phyloP scores from a whole-genome alignment of 2,888 invertebrate genomes.

The Galerucella pusilla region DNA sequence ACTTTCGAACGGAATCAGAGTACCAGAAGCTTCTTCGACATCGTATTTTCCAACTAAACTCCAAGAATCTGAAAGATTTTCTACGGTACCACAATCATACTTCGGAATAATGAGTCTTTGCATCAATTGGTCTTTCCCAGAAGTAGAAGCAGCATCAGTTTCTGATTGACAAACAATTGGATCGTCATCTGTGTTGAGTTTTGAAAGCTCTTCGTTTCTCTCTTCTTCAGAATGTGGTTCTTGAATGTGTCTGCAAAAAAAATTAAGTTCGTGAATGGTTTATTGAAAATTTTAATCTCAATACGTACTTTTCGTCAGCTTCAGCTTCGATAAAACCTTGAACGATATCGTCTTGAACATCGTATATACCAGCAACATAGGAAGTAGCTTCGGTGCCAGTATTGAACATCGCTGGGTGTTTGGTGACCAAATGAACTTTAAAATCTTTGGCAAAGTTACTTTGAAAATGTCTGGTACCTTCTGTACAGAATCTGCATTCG shows the following conservation, averaged over 20 bases:
- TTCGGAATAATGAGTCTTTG: constrained; percentile 59
- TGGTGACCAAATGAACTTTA: constrained; percentile 71
- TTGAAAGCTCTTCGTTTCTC: constrained; percentile 37
- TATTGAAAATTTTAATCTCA: too few species aligned
- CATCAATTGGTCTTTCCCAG: constrained; percentile 10
- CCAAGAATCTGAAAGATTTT: constrained; percentile 60
- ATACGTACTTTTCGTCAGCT: constrained; percentile 12
- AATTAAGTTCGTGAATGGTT: neutral
- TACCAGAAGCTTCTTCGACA: constrained; percentile 63
- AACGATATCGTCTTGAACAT: constrained; percentile 58
- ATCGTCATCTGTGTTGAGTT: constrained; percentile 46
- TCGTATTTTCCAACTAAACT: constrained; percentile 63
- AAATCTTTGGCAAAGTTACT: constrained; percentile 77
- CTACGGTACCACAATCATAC: constrained; percentile 56
- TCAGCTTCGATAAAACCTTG: constrained; percentile 11
- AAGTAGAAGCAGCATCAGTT: constrained; percentile 15
- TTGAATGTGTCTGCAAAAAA: neutral
- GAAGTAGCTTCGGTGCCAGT: constrained; percentile 67
- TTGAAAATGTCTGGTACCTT: constrained; percentile 61
- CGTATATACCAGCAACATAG: constrained; percentile 67
- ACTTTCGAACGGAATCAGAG: constrained; percentile 60
- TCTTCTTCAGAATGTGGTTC: constrained; percentile 30
- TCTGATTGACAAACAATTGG: constrained; percentile 50
- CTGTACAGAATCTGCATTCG: constrained; percentile 76
- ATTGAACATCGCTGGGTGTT: constrained; percentile 69